Base-by-base conservation (phyloP, 2,797 vertebrate species). In the Triplophysa yarkandensis region DNA sequence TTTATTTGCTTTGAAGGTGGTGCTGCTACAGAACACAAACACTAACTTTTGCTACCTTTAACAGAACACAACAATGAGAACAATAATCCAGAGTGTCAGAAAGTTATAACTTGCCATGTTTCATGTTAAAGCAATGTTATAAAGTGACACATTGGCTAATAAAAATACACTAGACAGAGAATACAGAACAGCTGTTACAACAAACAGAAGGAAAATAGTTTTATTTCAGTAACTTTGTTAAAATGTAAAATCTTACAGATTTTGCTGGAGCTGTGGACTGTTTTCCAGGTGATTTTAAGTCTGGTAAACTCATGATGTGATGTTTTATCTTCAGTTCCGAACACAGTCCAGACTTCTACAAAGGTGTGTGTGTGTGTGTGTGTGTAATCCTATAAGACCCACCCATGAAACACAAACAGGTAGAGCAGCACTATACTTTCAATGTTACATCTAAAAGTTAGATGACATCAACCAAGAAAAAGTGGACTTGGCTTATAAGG, bases 271-370 rank as follows among this genome's bases (percentile, higher is more conserved):
- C n/a, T 1, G 83, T 61, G 2, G 85, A 78, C 9, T 70, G 83
- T 68, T 89, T 90, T 0, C 63, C 81, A 0, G 70, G 0, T 0
- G 89, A 75, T 50, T 82, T 91, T 57, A 60, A 83, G 72, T 92
- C 91, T 30, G 88, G 89, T 6, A 92, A 83, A 69, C 91, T 93
- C 92, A 93, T 93, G 21, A 41, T 62, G 39, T 46, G n/a, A 8
- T 14, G 39, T 2, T 32, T 6, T 32, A 54, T n/a, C n/a, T 8
- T 2, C 41, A 27, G 63, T 0, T 71, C 39, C 23, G 30, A 9
- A 25, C 3, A 13, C 25, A 54, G 11, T 34, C 16, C 21, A 16
- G 2, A 44, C 16, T 19, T 52, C 21, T 4, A 14, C 14, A 43
- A 27, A 27, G 23, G 55, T 44, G 27, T 13, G 44, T 41, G 60